Conservation (phyloP, 2,888 invertebrate species). For the Hyppa rectilinea region DNA sequence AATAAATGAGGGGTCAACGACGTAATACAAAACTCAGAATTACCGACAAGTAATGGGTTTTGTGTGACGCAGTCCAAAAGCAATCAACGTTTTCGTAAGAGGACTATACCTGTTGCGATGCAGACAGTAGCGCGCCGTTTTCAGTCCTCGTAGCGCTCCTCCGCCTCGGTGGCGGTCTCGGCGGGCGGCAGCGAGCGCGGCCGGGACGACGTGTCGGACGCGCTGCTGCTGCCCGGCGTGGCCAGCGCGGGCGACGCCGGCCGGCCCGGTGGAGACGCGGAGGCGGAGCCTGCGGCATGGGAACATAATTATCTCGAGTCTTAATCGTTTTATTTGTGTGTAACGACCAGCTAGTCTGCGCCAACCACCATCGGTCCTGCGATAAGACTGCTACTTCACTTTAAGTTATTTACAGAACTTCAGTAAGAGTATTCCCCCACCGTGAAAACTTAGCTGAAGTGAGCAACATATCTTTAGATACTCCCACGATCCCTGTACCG, state of each 20-base stretch:
- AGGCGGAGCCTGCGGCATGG: constrained; percentile 15
- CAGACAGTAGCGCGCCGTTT: background rate
- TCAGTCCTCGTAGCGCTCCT: constrained; percentile 82
- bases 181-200: constrained; percentile 79
- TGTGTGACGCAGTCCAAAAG: background rate
- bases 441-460: background rate
- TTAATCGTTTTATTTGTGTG: background rate
- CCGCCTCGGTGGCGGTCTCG: constrained; percentile 88
- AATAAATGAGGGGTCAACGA: background rate
- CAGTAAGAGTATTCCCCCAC: background rate
- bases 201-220: constrained; percentile 33
- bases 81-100: background rate
- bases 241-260: constrained; percentile 34
- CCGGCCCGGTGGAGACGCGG: constrained; percentile 32
- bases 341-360: background rate
- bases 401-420: background rate
- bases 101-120: background rate
- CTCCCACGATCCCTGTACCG: background rate
- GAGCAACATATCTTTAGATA: background rate
- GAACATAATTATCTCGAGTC: background rate
- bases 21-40: constrained; percentile 1
- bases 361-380: background rate
- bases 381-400: background rate
- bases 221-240: constrained; percentile 18
- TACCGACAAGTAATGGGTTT: background rate